Evolutionary conservation across 2,797 vertebrate species (phyloP).

Genomic region (Propithecus perrieri): DNA sequence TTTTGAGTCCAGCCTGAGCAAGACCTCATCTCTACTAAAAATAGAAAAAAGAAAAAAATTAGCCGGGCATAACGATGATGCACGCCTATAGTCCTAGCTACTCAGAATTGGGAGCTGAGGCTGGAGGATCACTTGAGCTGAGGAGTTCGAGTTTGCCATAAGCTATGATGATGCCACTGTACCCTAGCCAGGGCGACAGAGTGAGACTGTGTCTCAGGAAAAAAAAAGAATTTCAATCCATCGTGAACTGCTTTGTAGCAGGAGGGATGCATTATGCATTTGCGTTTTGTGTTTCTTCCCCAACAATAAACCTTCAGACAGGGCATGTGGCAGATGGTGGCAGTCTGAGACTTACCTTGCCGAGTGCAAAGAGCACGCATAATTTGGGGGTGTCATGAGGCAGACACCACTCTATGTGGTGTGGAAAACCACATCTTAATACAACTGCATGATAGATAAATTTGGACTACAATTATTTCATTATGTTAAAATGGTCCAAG

Average conservation of each 20-base stretch:
- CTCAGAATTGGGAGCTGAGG: no score
- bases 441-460: neutral
- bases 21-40: no score
- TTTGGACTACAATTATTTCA: neutral
- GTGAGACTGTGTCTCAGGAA: no score
- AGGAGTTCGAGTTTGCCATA: no score
- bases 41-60: no score
- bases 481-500: neutral
- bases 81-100: no score
- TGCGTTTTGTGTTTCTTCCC: neutral
- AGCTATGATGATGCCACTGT: no score
- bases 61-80: no score
- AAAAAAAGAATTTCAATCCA: constrained; percentile 40
- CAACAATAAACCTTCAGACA: neutral
- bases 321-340: neutral
- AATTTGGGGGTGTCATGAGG: neutral
- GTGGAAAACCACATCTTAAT: neutral
- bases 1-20: no score
- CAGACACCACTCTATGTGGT: neutral
- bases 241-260: constrained; percentile 28
- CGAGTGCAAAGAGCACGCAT: neutral
- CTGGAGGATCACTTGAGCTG: no score
- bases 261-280: neutral
- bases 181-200: no score
- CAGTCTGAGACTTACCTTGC: neutral